Conservation (phyloP, 2,113 vertebrate genomes). For the Anhinga rufa region DNA sequence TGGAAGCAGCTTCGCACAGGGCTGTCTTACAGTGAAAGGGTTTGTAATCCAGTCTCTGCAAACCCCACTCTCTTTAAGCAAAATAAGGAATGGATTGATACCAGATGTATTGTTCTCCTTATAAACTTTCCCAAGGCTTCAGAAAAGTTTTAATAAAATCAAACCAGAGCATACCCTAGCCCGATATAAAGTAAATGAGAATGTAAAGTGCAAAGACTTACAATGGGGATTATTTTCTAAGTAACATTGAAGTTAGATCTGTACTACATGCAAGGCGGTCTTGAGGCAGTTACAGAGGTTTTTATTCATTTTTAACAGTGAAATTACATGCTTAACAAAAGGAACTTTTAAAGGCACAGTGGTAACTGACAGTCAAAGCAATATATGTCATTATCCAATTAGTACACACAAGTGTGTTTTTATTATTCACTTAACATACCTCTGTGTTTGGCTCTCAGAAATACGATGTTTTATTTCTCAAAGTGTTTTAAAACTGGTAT, state of each 20-base stretch:
- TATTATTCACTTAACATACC: conserved; percentile 62
- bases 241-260: background rate
- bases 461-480: conserved; percentile 6
- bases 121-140: conserved; percentile 24
- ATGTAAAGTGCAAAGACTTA: background rate
- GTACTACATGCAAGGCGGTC: background rate
- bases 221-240: background rate
- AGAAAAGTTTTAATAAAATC: background rate
- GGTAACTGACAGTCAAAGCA: conserved; percentile 66
- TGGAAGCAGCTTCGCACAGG: background rate
- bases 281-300: conserved; percentile 36
- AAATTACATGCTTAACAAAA: conserved; percentile 68
- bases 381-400: conserved; percentile 74
- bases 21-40: background rate
- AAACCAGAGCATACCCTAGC: background rate
- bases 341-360: conserved; percentile 68
- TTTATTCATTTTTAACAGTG: conserved; percentile 65
- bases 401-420: conserved; percentile 56
- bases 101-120: background rate
- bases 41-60: background rate
- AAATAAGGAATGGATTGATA: background rate
- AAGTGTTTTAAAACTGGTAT: conserved; percentile 32
- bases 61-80: background rate
- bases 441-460: conserved; percentile 44
- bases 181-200: background rate